Conservation (phyloP, 1,140 invertebrate species). For the Papilio glaucus region DNA sequence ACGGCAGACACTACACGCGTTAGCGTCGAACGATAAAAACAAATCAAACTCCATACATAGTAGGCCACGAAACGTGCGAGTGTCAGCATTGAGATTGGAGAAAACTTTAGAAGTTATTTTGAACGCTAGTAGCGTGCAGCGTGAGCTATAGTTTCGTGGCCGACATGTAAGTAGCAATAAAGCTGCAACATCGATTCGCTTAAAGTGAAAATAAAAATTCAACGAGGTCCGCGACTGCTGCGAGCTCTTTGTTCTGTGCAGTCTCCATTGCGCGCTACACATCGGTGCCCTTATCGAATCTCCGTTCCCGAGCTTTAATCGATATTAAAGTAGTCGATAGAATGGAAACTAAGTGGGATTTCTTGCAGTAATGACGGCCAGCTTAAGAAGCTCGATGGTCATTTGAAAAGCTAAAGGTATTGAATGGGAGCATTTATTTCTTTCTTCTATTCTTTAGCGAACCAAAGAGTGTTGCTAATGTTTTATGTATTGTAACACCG, state of each 20-base stretch:
- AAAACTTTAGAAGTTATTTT: neutral
- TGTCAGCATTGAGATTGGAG: neutral
- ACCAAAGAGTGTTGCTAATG: constrained; percentile 10
- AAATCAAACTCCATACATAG: neutral
- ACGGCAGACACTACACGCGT: neutral
- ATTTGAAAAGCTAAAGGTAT: constrained; percentile 30
- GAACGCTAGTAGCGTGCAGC: neutral
- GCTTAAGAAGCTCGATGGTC: constrained; percentile 22
- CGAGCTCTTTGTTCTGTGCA: constrained; percentile 19
- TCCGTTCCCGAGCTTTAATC: constrained; percentile 29
- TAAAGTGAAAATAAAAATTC: constrained; percentile 27
- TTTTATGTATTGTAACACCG: constrained; percentile 8
- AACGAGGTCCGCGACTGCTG: neutral
- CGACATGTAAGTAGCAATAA: neutral
- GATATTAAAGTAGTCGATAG: constrained; percentile 31
- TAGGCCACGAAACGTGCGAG: neutral
- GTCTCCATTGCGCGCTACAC: constrained; percentile 13
- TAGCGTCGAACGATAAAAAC: neutral
- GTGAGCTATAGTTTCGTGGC: neutral
- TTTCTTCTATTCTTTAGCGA: constrained; percentile 5
- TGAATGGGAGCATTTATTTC: constrained; percentile 14
- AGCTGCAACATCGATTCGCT: neutral
- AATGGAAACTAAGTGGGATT: constrained; percentile 25
- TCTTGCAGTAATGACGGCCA: constrained; percentile 16
- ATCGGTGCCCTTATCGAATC: constrained; percentile 20